Evolutionary conservation across 2,797 vertebrate genomes (phyloP), one percentile per base, ranked within the genome.

Genomic region (Cyprinodon diabolis): DNA sequence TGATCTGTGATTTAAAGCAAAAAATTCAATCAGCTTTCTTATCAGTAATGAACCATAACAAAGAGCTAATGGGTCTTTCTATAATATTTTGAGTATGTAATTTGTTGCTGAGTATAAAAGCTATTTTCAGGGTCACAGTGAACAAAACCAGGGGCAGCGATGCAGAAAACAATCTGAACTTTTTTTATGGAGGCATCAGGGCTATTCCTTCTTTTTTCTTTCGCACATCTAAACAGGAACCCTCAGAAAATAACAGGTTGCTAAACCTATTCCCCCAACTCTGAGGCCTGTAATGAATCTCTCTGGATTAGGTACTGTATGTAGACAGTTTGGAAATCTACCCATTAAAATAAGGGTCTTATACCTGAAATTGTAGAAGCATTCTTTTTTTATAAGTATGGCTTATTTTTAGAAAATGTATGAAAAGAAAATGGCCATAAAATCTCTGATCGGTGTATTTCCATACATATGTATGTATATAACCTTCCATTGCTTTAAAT

Each of bases 1-100:
- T n/a, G 60, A 63, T n/a, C 40, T n/a, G 60, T 43, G 60, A 43
- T 63, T 63, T n/a, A 37, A 63, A 63, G 43, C 19, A 12, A 43
- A 2, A 45, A 43, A 63, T 43, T 10, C 17, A 54, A 6, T 21
- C 5, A 21, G 21, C 21, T 14, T 45, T 45, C n/a, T 13, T 63
- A 12, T 21, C 11, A n/a, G 37, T 43, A 15, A 63, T 45, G 21
- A 45, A 35, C 4, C 1, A 17, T 43, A 40, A 17, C 40, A 63
- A 63, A 63, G 17, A 37, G 30, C 60, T 21, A 21, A 43, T 19
- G 11, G 37, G 30, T 43, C 19, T 63, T 21, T 9, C 19, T 12
- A 63, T 6, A 43, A n/a, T 5, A 13, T 37, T 63, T 7, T 5
- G 35, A 66, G 62, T 6, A 21, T 14, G 13, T 11, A 47, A 47